Conservation (phyloP, 2,113 vertebrate genomes). For the Phalacrocorax carbo region DNA sequence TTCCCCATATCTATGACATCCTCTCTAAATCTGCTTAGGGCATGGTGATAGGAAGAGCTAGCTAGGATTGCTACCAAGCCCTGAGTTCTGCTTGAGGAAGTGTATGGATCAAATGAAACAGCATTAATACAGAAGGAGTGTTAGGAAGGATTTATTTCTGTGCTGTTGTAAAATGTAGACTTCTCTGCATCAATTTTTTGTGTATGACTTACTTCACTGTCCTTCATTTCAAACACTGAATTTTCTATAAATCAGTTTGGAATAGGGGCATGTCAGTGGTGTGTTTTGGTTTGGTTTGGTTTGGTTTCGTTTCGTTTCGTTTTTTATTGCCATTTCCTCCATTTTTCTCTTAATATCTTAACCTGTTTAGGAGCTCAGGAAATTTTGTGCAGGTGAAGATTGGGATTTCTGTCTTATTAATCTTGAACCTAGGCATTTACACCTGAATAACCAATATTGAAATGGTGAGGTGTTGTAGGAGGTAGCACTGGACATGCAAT, state of each 20-base stretch:
- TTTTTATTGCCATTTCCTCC: not conserved
- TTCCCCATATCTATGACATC: not conserved
- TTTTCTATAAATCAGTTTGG: not conserved
- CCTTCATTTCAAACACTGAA: not conserved
- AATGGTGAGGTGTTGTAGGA: not conserved
- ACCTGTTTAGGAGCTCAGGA: not conserved
- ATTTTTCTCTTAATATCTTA: not conserved
- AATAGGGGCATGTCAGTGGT: accelerated
- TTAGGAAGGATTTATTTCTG: not conserved
- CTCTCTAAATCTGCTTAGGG: not conserved
- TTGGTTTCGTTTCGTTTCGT: not conserved
- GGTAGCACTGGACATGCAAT: not conserved
- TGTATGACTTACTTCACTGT: not conserved
- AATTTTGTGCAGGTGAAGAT: not conserved
- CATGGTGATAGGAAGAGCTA: not conserved
- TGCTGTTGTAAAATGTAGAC: not conserved
- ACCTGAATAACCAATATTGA: not conserved
- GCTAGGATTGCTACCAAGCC: not conserved
- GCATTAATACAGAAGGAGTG: not conserved
- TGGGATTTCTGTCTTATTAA: accelerated
- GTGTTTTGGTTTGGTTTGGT: not conserved
- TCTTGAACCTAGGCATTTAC: not conserved
- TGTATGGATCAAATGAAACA: not conserved
- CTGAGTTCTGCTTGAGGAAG: not conserved
- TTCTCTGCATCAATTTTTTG: not conserved